Conservation (phyloP, 2,888 invertebrate genomes). For the Diadegma fenestrale region DNA sequence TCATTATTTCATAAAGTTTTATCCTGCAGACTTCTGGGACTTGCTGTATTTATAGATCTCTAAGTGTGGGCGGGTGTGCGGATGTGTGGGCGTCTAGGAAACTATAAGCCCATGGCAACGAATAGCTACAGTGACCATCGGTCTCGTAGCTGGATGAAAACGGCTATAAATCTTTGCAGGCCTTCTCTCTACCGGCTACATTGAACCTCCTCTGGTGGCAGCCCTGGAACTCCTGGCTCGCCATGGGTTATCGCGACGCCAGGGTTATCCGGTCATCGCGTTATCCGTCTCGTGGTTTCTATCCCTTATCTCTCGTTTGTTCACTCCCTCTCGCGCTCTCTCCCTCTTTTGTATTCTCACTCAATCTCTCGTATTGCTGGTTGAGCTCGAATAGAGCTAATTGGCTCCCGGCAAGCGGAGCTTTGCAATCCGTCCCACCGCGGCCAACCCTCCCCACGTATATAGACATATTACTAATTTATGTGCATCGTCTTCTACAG, state of each 20-base stretch:
- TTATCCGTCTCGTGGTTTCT: constrained; percentile 73
- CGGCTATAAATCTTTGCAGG: constrained; percentile 62
- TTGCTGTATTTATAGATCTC: constrained; percentile 4
- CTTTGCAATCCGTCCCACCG: constrained; percentile 54
- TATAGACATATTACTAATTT: background rate
- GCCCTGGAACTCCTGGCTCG: constrained; percentile 64
- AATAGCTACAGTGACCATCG: constrained; percentile 58
- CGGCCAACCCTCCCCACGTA: constrained; percentile 7
- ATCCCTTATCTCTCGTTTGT: constrained; percentile 49
- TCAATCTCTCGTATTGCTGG: constrained; percentile 42
- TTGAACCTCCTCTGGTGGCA: constrained; percentile 59
- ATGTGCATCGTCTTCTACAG: background rate
- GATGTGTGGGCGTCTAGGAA: constrained; percentile 6
- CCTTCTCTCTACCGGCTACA: constrained; percentile 42
- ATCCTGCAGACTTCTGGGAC: background rate
- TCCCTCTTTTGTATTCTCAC: constrained; percentile 44
- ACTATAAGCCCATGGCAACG: constrained; percentile 50
- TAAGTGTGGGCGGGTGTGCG: background rate
- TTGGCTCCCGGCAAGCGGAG: constrained; percentile 59
- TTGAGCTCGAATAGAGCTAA: constrained; percentile 66
- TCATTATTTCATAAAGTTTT: background rate
- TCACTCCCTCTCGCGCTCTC: constrained; percentile 40
- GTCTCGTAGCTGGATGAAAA: constrained; percentile 60
- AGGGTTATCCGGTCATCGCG: constrained; percentile 74
- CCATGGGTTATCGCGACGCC: constrained; percentile 66